Evolutionary conservation across 1,140 invertebrate genomes (phyloP), one percentile per base, ranked within the genome.

Genomic region (Oscheius sp.): DNA sequence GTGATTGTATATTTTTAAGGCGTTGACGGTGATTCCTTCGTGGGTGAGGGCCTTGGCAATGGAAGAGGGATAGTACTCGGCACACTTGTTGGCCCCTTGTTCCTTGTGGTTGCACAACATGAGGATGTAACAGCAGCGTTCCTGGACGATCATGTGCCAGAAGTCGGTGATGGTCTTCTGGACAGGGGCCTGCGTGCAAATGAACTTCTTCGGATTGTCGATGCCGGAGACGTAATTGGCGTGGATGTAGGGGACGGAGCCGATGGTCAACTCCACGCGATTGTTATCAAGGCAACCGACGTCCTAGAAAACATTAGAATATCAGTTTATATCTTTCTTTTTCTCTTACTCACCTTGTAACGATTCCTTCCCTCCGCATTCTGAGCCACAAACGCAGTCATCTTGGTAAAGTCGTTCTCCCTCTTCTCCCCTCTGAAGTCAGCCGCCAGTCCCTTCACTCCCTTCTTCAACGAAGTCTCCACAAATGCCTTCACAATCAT

Each of bases 31-130:
- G 4, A 68, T 58, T 38, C 52, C 66, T 13, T 58, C 46, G 52
- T 58, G 42, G 3, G 55, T 32, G 7, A 68, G 1, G 0, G 35
- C 32, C 34, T 68, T 49, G 4, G 31, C 38, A 20, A 55, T 46
- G 18, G 49, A 58, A 10, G n/a, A 34, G 3, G 66, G 66, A 32
- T 29, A 68, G 49, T 68, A 68, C 32, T 68, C 46, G 31, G 31
- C 34, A 58, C 66, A 68, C 49, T 68, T 68, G n/a, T 35, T 46
- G 1, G 49, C 23, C 36, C 46, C 66, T 23, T 55, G 34, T n/a
- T 68, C 66, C 13, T 20, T n/a, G 13, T 58, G 28, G 52, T 68
- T 68, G 26, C 66, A 68, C 32, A 68, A 20, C 66, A 68, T 68
- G 15, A 68, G 52, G 32, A 68, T 68, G 64, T 26, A 66, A 23